Conservation (phyloP, 2,888 invertebrate genomes). For the Morinoia aosen region DNA sequence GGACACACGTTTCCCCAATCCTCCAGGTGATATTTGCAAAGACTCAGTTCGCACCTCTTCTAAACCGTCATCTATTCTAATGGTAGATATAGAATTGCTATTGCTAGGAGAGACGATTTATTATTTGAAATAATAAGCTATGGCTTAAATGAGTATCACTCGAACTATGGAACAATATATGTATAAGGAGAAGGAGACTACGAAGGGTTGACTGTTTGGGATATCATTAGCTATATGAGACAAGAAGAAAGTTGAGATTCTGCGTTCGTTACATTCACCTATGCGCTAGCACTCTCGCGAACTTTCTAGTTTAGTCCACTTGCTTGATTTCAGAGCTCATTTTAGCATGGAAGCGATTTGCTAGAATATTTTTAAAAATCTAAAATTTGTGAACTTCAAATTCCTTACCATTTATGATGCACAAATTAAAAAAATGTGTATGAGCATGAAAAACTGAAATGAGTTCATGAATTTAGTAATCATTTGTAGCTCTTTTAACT, state of each 20-base stretch:
- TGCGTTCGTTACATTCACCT: not conserved
- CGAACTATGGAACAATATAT: slow-evolving; percentile 49
- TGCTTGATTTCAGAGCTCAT: not conserved
- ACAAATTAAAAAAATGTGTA: not conserved
- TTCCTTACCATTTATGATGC: not conserved
- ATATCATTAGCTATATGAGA: not conserved
- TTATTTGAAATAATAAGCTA: slow-evolving; percentile 18
- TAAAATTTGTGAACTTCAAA: not conserved
- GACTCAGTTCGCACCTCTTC: not conserved
- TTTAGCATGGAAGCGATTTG: not conserved
- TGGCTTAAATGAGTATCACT: slow-evolving; percentile 24
- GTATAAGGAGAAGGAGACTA: slow-evolving; percentile 41
- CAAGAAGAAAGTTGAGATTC: not conserved
- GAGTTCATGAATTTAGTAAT: not conserved
- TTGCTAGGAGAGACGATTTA: slow-evolving; percentile 34
- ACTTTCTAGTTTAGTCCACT: not conserved
- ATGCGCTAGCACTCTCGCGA: not conserved
- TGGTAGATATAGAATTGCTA: slow-evolving; percentile 41
- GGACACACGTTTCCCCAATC: not conserved
- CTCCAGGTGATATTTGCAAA: not conserved
- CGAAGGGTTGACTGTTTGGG: not conserved
- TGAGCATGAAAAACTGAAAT: not conserved
- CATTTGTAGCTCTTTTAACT: not conserved
- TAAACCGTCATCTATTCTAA: slow-evolving; percentile 16
- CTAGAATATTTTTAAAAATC: not conserved